Evolutionary conservation across 2,797 vertebrate species (phyloP), one percentile per base, ranked within the genome.

Genomic region (Anas capensis): DNA sequence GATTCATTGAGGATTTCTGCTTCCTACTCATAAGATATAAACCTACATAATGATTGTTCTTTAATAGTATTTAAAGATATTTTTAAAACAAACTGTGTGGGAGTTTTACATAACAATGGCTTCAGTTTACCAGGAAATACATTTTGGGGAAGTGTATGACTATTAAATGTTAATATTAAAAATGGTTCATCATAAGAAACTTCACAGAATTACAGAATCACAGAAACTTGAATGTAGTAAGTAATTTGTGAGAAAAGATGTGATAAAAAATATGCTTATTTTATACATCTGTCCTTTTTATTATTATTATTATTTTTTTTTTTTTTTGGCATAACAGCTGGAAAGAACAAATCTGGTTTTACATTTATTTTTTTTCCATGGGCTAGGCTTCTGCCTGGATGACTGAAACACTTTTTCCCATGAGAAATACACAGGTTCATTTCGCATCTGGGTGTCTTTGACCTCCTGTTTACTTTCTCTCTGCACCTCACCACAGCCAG

Each of bases 1-100:
- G 92, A 96, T 88, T 98, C 95, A 95, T 57, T 89, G 94, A 90
- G 27, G 65, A 48, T 89, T 93, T 96, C 77, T 91, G 66, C 90
- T 94, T 97, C 94, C 97, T 90, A 96, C 95, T 95, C 72, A 11
- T 75, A 84, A 60, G 69, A 96, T 87, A 95, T 48, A 96, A 96
- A 94, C 81, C 72, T 42, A 83, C 51, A 90, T 62, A 95, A 87
- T 88, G 76, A 90, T 86, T 97, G 90, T 94, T 97, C 87, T 96
- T 96, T 92, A 97, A 96, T 92, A 95, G 73, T 89, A 96, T 96
- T 95, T 96, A 96, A 95, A 96, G 91, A 94, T 96, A 95, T 95
- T 96, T 97, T 96, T 83, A 92, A 96, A 96, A 92, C 72, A 96
- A 97, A 95, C 82, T 92, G 64, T 78, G 95, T 96, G 78, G 96